Conservation (phyloP, 2,113 vertebrate genomes). For the Scortum barcoo region DNA sequence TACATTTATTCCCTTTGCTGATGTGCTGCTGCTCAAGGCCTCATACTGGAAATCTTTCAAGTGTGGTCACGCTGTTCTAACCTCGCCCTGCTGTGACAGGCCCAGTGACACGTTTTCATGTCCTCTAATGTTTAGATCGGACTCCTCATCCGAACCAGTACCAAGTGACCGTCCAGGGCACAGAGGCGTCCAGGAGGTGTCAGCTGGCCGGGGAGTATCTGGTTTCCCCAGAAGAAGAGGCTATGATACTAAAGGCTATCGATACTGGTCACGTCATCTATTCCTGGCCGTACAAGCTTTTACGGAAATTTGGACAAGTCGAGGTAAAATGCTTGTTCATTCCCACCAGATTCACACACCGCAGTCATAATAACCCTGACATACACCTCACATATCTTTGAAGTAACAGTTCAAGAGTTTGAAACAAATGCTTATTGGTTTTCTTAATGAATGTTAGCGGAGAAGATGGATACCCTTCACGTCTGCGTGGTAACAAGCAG, state of each 20-base stretch:
- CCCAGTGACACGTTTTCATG: not conserved
- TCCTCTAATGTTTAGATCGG: conserved; percentile 34
- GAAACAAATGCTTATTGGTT: not conserved
- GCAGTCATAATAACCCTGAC: not conserved
- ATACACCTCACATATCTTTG: not conserved
- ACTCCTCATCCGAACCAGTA: conserved; percentile 78
- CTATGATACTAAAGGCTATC: conserved; percentile 79
- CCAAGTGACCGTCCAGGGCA: conserved; percentile 84
- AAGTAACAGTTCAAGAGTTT: not conserved
- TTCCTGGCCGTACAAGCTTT: conserved; percentile 88
- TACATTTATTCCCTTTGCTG: conserved; percentile 15
- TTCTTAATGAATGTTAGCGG: conserved; percentile 1
- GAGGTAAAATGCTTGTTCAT: conserved; percentile 82
- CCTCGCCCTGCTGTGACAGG: conserved; percentile 3
- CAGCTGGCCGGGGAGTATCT: conserved; percentile 86
- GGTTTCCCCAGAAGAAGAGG: conserved; percentile 80
- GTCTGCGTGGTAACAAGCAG: not conserved
- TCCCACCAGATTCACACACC: not conserved
- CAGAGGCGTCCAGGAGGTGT: conserved; percentile 85
- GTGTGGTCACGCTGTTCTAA: not conserved
- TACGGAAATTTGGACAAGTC: conserved; percentile 90
- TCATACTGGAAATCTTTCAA: not conserved
- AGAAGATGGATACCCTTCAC: conserved; percentile 4
- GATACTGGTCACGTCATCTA: conserved; percentile 75
- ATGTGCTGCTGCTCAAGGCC: conserved; percentile 2